Conservation (phyloP, 2,888 invertebrate genomes). For the Acleris emargana region DNA sequence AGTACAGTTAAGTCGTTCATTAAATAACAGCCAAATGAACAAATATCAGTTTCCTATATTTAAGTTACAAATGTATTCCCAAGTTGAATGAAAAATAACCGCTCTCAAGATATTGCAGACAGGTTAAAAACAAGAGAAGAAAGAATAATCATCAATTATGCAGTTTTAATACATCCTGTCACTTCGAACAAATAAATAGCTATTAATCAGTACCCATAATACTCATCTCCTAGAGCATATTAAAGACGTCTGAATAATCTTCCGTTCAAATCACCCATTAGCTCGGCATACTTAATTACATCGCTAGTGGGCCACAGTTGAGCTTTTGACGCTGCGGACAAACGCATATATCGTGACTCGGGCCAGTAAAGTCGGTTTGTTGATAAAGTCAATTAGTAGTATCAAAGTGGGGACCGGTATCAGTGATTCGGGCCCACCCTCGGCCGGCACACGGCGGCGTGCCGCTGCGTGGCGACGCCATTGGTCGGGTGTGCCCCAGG, state of each 20-base stretch:
- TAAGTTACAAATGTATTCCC: no score
- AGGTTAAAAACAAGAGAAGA: not conserved
- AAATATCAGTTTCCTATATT: no score
- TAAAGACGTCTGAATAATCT: conserved; percentile 39
- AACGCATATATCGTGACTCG: conserved; percentile 82
- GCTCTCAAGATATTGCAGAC: not conserved
- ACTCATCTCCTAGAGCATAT: conserved; percentile 31
- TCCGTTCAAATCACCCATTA: conserved; percentile 71
- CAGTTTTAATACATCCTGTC: conserved; percentile 31
- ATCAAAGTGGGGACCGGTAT: conserved; percentile 81
- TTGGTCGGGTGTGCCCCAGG: conserved; percentile 71
- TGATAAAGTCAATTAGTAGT: conserved; percentile 84
- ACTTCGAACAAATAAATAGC: conserved; percentile 32
- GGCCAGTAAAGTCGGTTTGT: conserved; percentile 82
- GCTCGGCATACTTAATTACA: conserved; percentile 75
- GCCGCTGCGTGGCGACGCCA: conserved; percentile 60
- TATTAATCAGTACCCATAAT: conserved; percentile 35
- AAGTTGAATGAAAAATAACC: not conserved
- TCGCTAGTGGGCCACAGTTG: conserved; percentile 74
- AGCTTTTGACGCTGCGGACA: conserved; percentile 81
- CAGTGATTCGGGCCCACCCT: conserved; percentile 78
- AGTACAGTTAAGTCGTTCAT: not conserved
- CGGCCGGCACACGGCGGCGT: conserved; percentile 51
- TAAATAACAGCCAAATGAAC: no score
- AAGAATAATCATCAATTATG: conserved; percentile 19